Conservation (phyloP, 2,888 invertebrate genomes). For the Pandemis heparana region DNA sequence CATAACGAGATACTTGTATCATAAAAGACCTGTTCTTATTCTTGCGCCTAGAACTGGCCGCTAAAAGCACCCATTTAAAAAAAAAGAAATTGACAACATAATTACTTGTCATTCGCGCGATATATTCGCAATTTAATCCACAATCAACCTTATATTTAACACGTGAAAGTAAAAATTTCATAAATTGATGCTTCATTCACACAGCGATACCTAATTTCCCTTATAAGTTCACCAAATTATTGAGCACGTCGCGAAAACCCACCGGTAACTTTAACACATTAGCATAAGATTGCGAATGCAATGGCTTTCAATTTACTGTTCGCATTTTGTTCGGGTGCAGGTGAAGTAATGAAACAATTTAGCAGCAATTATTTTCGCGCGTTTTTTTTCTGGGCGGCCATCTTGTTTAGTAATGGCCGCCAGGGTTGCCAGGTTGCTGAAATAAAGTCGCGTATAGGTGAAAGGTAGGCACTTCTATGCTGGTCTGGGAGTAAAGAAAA, state of each 20-base stretch:
- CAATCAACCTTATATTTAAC: constrained; percentile 40
- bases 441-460: not conserved
- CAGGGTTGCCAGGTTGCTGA: not conserved
- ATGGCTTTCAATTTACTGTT: constrained; percentile 41
- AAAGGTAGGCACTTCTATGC: too few relatives aligned
- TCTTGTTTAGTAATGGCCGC: constrained; percentile 60
- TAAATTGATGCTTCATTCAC: constrained; percentile 47
- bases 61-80: constrained; percentile 47
- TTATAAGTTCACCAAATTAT: constrained; percentile 30
- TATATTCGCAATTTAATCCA: constrained; percentile 38
- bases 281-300: constrained; percentile 33
- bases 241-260: constrained; percentile 29
- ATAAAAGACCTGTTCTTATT: constrained; percentile 41
- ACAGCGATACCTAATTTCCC: constrained; percentile 50
- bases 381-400: constrained; percentile 70
- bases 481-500: too few relatives aligned
- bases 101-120: constrained; percentile 52
- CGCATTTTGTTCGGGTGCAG: constrained; percentile 53
- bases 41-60: constrained; percentile 44
- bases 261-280: constrained; percentile 26
- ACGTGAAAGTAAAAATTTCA: constrained; percentile 44
- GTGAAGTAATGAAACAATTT: constrained; percentile 77
- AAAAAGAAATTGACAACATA: constrained; percentile 62
- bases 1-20: constrained; percentile 40
- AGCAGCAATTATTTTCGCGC: constrained; percentile 67